Base-by-base conservation (phyloP, 2,797 vertebrate genomes). In the Poecilia velifera region DNA sequence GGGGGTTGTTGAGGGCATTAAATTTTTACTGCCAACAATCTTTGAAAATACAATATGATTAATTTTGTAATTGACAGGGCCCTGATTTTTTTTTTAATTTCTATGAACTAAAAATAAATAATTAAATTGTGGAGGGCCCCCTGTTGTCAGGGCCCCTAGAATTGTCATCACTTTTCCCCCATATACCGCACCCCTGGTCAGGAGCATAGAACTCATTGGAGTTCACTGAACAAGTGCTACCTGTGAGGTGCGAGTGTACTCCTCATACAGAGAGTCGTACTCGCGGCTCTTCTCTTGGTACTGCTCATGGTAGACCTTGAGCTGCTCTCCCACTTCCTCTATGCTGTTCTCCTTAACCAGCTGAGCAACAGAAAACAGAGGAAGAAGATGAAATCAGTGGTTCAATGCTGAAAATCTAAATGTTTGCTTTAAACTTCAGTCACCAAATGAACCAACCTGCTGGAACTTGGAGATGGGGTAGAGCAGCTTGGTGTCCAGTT, bases 281-380 rank as follows among this genome's bases (percentile, higher is more conserved):
- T 98, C 97, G 71, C 96, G 96, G 90, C 97, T 98, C 94, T 98
- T 98, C 88, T 98, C 97, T 93, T 97, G 97, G 92, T 95, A 98
- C 91, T 98, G 97, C 90, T 98, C 97, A 53, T 98, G 97, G 82
- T 98, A 98, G 71, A 97, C 95, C 87, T 97, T 97, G 78, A 98
- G 93, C 92, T 98, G 97, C 82, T 98, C 97, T 1, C 97, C 97
- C 0, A 98, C 97, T 0, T 97, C 97, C 82, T 98, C 97, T 72
- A 98, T 97, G 0, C 97, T 98, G 95, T 97, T 97, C 89, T 98
- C 97, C 89, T 98, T 98, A 86, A 98, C 97, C 79, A 98, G 82
- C 92, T 98, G 97, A 89, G 95, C 16, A 36, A 8, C 31, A 79
- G 76, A 75, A 72, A 74, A 31, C 25, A 81, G 39, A 80, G 16